A percentile compares a stretch with the other conserved stretches of the same genome.
phyloP scores from a whole-genome alignment of 2,797 vertebrate species.

The Spea hammondii region DNA sequence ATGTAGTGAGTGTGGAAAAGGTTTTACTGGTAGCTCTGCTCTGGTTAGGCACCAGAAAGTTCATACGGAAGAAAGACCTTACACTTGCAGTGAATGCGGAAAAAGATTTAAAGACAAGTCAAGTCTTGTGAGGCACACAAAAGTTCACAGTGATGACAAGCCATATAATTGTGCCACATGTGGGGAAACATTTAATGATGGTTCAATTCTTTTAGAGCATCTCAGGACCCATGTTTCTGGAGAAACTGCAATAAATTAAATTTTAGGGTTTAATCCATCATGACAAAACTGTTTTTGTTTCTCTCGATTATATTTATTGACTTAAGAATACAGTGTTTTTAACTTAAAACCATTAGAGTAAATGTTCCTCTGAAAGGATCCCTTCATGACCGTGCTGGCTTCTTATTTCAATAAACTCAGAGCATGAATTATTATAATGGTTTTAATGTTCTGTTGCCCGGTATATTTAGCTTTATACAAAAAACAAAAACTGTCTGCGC shows the following conservation, averaged over 20 bases:
- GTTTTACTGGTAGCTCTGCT: conserved; percentile 37
- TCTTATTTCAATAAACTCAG: neutral
- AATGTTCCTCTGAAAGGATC: neutral
- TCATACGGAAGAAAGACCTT: conserved; percentile 37
- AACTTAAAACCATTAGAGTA: neutral
- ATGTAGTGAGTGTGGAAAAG: conserved; percentile 32
- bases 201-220: conserved; percentile 23
- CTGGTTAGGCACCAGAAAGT: conserved; percentile 27
- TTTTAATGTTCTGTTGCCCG: neutral
- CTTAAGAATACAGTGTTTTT: neutral
- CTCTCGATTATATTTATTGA: neutral
- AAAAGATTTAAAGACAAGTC: conserved; percentile 37
- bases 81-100: conserved; percentile 19
- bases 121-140: conserved; percentile 43
- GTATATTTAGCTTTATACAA: neutral
- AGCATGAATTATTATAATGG: neutral
- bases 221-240: conserved; percentile 5
- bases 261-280: too few relatives aligned
- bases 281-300: too few relatives aligned
- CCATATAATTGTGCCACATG: conserved; percentile 35
- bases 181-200: conserved; percentile 30
- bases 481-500: too few relatives aligned
- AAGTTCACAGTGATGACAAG: conserved; percentile 51
- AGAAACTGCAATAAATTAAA: conserved; percentile 1
- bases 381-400: neutral